Evolutionary conservation across 2,797 vertebrate genomes (phyloP), one percentile per base, ranked within the genome.

Genomic region (Clarias fuscus): DNA sequence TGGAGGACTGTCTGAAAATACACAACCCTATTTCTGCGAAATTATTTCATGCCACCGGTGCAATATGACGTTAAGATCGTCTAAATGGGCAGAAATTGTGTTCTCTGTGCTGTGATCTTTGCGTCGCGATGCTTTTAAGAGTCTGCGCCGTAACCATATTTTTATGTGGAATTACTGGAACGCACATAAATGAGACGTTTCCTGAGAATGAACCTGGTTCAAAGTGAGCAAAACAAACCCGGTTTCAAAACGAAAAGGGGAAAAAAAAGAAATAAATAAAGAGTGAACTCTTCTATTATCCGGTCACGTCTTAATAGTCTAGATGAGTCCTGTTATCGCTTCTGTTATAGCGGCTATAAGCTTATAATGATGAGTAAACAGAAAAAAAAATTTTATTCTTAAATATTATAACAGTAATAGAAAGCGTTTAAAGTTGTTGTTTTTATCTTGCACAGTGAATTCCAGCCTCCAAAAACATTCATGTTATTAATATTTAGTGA

Each of bases 401-500:
- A 62, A 79, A 62, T 61, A 22, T 30, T 59, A 78, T 22, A 20
- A 22, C 20, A 79, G 2, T 18, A 56, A 30, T 6, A n/a, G 56
- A 1, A 75, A 27, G 24, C 22, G 27, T 78, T 59, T 33, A 18
- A 22, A 22, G 7, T 13, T 48, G 43, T 48, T 48, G 1, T 48
- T 48, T 48, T 48, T 48, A 10, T 7, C 0, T 3, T 15, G 33
- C 11, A 43, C 33, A n/a, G 33, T 62, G 2, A 4, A 62, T 64
- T 62, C 37, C 77, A 4, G 20, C n/a, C 56, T 78, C 27, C 20
- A 78, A 77, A 33, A 78, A 59, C 22, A 59, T 58, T 20, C 37
- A 2, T 24, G 64, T 80, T 65, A 64, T 80, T 80, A 80, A 64
- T 80, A 80, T 80, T 43, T 65, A 43, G 24, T 64, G 18, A 43